Conservation (phyloP, 2,113 vertebrate genomes). For the Hippocampus barbouri region DNA sequence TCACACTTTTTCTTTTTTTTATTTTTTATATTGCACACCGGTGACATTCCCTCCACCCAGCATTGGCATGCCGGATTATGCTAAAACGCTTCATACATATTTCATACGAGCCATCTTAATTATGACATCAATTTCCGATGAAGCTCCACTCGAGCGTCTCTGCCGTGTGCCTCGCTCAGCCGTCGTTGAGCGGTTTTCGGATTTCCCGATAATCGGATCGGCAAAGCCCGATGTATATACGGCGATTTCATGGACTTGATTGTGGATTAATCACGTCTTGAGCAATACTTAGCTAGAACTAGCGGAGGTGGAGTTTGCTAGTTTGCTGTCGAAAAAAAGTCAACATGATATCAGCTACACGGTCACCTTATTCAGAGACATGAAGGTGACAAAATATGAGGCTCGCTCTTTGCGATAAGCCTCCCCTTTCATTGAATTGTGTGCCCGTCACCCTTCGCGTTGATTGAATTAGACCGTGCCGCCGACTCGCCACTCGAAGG, state of each 20-base stretch:
- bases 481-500: slow-evolving; percentile 44
- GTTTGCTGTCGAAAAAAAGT: background rate
- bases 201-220: background rate
- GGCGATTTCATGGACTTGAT: background rate
- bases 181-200: background rate
- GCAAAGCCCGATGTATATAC: background rate
- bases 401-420: background rate
- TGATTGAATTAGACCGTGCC: slow-evolving; percentile 66
- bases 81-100: slow-evolving; percentile 5
- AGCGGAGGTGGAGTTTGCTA: background rate
- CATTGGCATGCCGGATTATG: background rate
- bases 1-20: background rate
- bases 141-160: background rate
- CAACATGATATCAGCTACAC: background rate
- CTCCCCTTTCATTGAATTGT: slow-evolving; percentile 39
- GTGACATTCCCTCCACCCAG: background rate
- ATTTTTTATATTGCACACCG: background rate
- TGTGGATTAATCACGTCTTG: background rate
- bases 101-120: slow-evolving; percentile 9
- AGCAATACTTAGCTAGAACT: background rate
- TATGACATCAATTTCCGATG: slow-evolving; percentile 1
- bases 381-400: background rate
- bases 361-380: background rate
- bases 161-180: background rate
- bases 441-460: slow-evolving; percentile 28